Base-by-base conservation (phyloP, 2,888 invertebrate genomes). In the Bombylius major region DNA sequence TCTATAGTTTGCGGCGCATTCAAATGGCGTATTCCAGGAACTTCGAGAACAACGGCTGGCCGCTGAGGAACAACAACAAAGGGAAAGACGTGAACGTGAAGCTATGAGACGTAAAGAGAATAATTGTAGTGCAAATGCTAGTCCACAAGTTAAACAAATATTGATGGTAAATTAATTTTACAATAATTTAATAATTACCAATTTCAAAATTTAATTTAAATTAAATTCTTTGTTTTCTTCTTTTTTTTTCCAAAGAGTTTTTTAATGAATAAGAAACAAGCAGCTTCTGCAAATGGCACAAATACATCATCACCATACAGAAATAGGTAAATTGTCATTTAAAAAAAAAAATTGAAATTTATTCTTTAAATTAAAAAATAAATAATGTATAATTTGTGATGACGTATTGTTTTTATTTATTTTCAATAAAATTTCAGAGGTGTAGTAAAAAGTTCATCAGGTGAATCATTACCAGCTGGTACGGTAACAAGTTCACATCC, bases 81-180 rank as follows among this genome's bases (percentile, higher is more conserved):
- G 69, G 39, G 82, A 87, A 71, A 74, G 83, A 58, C 81, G 90
- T 60, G 90, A 92, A 66, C 79, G 89, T 63, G 91, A 93, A 68
- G 86, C 88, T 62, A 84, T 89, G 69, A 84, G 89, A 69, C 92
- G 93, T 76, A 94, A 95, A 73, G 92, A 94, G 75, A 93, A 93
- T 70, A 93, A 94, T 73, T 92, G 93, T 77, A 94, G 94, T 77
- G 96, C 96, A 56, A 88, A 94, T 68, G 96, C 97, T 62, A 96
- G 95, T 62, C 87, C 90, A 32, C 95, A 95, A 76, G 97, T 97
- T 69, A 97, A 96, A 75, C 93, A 93, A 77, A 90, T 92, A 69
- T 79, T 96, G 65, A 93, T 93, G 82, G 92, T 87, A 69, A 67
- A n/a, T 23, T 23, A 1, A 23, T 23, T 23, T 23, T 23, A 3